These are phyloP conservation scores for Entomyzon cyanotis DNA, from an alignment of 2,113 vertebrate species.

Conservation along the genomic window DNA sequence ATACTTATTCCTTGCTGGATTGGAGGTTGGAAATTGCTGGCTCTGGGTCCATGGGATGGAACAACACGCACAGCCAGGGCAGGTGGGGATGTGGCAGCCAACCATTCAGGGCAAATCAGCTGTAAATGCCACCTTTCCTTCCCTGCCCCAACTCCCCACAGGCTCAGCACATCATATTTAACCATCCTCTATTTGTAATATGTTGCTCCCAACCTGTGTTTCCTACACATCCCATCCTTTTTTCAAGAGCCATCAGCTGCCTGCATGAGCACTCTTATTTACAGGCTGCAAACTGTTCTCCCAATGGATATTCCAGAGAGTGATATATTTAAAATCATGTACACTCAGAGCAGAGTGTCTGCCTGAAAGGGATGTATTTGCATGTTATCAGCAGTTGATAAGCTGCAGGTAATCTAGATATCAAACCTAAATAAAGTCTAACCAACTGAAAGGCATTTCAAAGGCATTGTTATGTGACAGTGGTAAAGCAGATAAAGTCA, in stretches of 20 bases:
- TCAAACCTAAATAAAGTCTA: not conserved
- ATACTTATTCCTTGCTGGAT: not conserved
- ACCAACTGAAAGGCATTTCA: not conserved
- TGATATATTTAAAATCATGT: not conserved
- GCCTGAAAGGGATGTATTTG: not conserved
- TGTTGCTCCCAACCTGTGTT: not conserved
- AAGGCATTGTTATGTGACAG: not conserved
- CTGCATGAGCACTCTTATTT: not conserved
- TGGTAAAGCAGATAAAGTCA: not conserved
- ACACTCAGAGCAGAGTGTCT: not conserved
- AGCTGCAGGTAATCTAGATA: not conserved
- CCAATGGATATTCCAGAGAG: not conserved
- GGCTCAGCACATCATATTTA: not conserved
- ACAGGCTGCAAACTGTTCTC: not conserved
- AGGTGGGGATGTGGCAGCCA: not conserved
- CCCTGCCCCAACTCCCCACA: not conserved
- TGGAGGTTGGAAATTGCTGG: fast-evolving
- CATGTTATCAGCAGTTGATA: not conserved
- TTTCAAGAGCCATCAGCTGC: not conserved
- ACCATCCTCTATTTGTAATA: not conserved
- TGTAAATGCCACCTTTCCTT: not conserved
- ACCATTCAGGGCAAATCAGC: not conserved
- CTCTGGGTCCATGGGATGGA: not conserved
- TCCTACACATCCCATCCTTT: not conserved
- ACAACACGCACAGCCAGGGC: not conserved